Evolutionary conservation across 1,140 invertebrate species (phyloP).

Genomic region (Dysdera silvatica): DNA sequence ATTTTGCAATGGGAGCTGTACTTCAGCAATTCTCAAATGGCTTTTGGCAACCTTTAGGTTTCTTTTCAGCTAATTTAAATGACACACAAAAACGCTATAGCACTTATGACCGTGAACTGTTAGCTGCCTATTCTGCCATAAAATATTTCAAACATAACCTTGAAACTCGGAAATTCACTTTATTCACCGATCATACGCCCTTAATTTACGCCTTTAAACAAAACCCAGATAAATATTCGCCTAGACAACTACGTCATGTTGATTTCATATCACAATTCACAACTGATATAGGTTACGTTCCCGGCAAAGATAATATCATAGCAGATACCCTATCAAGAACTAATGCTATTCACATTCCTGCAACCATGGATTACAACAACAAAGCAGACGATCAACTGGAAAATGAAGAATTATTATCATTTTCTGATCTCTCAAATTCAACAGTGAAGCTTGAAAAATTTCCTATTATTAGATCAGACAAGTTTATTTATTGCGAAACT

Average conservation of each 20-base stretch:
- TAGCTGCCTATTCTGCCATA: slow-evolving; percentile 35
- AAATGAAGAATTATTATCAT: too few relatives aligned
- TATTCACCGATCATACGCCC: slow-evolving; percentile 38
- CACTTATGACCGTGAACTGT: slow-evolving; percentile 35
- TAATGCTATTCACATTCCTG: too few relatives aligned
- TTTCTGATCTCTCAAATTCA: too few relatives aligned
- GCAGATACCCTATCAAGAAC: slow-evolving; percentile 19
- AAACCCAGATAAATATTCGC: slow-evolving; percentile 23
- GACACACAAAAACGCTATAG: slow-evolving; percentile 21
- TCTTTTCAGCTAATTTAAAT: slow-evolving; percentile 23
- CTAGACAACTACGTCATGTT: slow-evolving; percentile 37
- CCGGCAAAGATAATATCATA: slow-evolving; percentile 38
- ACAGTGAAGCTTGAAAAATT: too few relatives aligned
- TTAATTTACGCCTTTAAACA: slow-evolving; percentile 33
- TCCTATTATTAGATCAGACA: too few relatives aligned
- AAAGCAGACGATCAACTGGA: too few relatives aligned
- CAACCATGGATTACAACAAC: too few relatives aligned
- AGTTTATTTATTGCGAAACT: too few relatives aligned
- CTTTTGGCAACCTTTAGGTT: slow-evolving; percentile 26
- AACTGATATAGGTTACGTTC: slow-evolving; percentile 40
- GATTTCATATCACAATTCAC: slow-evolving; percentile 43
- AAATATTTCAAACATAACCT: slow-evolving; percentile 36
- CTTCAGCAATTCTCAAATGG: slow-evolving; percentile 11
- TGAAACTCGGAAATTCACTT: slow-evolving; percentile 36
- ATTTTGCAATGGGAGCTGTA: slow-evolving; percentile 15